Conservation (phyloP, 2,888 invertebrate species). For the Axea sp. region DNA sequence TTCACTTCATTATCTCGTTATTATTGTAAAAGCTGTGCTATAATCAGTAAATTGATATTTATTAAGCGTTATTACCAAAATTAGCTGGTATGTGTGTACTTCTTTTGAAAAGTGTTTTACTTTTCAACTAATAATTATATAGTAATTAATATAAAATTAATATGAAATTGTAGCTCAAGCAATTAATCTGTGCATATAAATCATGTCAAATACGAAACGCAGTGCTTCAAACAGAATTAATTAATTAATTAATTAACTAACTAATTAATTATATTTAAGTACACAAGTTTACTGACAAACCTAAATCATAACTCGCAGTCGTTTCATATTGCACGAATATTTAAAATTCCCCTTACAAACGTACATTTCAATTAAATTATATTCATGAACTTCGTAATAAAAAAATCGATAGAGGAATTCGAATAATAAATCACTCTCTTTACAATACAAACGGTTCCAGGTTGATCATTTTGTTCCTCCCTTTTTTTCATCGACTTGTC, state of each 20-base stretch:
- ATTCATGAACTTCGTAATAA: neutral
- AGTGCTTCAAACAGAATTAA: slow-evolving; percentile 2
- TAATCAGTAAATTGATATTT: too few relatives aligned
- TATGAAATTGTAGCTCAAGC: too few relatives aligned
- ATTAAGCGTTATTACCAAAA: too few relatives aligned
- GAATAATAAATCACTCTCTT: slow-evolving; percentile 19
- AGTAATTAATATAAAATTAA: too few relatives aligned
- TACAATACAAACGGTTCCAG: neutral
- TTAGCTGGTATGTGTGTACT: too few relatives aligned
- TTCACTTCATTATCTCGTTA: too few relatives aligned
- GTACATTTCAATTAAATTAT: slow-evolving; percentile 27
- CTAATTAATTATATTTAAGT: too few relatives aligned
- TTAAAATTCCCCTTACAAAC: slow-evolving; percentile 8
- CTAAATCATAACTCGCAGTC: too few relatives aligned
- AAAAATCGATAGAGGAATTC: slow-evolving; percentile 27
- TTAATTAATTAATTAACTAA: slow-evolving; percentile 16
- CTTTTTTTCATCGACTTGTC: neutral
- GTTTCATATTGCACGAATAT: slow-evolving; percentile 3
- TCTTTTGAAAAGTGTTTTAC: too few relatives aligned
- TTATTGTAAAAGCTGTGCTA: too few relatives aligned
- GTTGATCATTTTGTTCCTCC: neutral
- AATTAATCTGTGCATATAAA: too few relatives aligned
- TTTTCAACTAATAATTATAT: too few relatives aligned
- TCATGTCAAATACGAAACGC: neutral
- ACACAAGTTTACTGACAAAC: neutral